Percentiles rank a stretch among this genome's conserved stretches.
Evolutionary conservation across 1,140 invertebrate genomes (phyloP).

Genomic region (Penaeus indicus): DNA sequence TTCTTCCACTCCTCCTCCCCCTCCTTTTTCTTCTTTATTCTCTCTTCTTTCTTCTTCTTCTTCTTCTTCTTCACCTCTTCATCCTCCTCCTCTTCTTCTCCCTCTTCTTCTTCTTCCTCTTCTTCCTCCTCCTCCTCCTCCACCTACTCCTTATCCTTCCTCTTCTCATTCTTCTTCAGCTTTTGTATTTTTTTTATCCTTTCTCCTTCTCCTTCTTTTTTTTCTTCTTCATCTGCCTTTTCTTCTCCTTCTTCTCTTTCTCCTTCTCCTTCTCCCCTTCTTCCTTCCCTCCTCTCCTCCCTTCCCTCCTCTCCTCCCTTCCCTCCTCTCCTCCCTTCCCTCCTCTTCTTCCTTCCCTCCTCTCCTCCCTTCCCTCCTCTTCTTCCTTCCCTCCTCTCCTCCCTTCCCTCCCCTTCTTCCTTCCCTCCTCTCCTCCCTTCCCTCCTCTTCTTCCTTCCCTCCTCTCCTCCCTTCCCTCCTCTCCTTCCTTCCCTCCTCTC

Average conservation of each 20-base stretch:
- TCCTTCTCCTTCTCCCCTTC: neutral
- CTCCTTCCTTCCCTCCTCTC: neutral
- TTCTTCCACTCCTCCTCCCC: neutral
- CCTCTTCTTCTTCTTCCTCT: neutral
- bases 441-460: neutral
- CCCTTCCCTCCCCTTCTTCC: neutral
- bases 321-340: neutral
- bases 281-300: neutral
- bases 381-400: no score
- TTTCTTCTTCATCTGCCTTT: neutral
- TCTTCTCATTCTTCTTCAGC: neutral
- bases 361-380: no score
- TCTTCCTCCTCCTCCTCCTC: neutral
- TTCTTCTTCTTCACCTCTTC: neutral
- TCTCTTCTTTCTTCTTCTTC: neutral
- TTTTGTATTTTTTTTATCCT: neutral
- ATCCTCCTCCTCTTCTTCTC: neutral
- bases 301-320: neutral
- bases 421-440: neutral
- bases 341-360: neutral
- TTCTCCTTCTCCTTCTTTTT: neutral
- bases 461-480: neutral
- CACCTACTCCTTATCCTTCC: neutral
- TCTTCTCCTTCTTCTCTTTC: neutral
- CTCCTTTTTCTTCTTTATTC: neutral